phyloP scores from a whole-genome alignment of 2,888 invertebrate species.

The Syrphus vitripennis region DNA sequence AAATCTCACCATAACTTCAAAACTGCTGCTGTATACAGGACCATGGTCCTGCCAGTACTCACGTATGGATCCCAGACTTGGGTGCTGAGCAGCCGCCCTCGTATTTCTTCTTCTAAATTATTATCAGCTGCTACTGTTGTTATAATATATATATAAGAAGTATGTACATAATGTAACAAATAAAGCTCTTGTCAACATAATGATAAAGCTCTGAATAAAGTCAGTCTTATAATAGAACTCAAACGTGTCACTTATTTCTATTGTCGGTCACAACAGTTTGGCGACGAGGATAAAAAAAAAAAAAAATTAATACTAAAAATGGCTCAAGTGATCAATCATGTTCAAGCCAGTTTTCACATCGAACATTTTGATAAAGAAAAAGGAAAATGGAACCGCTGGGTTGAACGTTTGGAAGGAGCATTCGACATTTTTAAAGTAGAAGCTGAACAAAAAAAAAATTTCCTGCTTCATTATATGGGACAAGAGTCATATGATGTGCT shows the following conservation, averaged over 20 bases:
- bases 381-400: neutral
- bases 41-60: too few relatives aligned
- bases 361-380: neutral
- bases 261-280: too few relatives aligned
- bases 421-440: neutral
- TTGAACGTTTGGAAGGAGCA: neutral
- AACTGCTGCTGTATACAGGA: too few relatives aligned
- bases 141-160: neutral
- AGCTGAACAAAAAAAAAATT: neutral
- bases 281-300: too few relatives aligned
- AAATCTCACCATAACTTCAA: too few relatives aligned
- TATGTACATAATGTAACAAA: neutral
- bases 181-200: neutral
- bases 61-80: too few relatives aligned
- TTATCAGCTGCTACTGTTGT: too few relatives aligned
- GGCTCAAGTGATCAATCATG: neutral
- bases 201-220: too few relatives aligned
- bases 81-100: too few relatives aligned
- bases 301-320: too few relatives aligned
- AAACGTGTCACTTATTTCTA: too few relatives aligned
- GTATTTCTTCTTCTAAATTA: too few relatives aligned
- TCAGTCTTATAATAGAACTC: neutral
- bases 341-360: neutral
- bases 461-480: neutral
- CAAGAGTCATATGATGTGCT: neutral